Evolutionary conservation across 2,113 vertebrate genomes (phyloP), one percentile per base, ranked within the genome.

Genomic region (Sinocyclocheilus maitianheensis): DNA sequence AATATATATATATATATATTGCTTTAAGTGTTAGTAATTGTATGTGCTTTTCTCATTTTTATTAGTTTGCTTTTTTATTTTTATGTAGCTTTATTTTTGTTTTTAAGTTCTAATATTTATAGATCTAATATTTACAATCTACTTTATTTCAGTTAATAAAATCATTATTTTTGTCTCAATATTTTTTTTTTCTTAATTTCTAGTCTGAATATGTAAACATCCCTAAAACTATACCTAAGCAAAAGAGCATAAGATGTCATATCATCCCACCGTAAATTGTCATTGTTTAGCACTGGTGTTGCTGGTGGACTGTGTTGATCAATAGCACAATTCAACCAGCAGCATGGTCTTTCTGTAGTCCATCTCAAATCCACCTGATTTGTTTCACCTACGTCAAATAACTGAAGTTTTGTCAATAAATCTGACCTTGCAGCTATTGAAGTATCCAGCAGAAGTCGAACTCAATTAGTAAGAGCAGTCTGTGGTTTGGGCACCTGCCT

Each of bases 321-420:
- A 11, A 18, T 40, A 22, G 7, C 8, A 40, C 20, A 72, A 22
- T 72, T 72, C 20, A 71, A 37, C 34, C 67, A 37, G 67, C 67
- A 37, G 67, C 67, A n/a, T 74, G 71, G 71, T 46, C 71, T 74
- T 43, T 77, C 46, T 51, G 12, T 18, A 51, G n/a, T 37, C 8
- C 26, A 55, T 55, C 26, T 55, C 4, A 55, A 55, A 34, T 62
- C 40, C n/a, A 18, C n/a, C 37, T 65, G 20, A 79, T 43, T 79
- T 43, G 53, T 62, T 79, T 62, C 34, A 62, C 55, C 77, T 58
- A n/a, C 9, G 58, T 63, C 78, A 65, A 81, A 81, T 81, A 43
- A 65, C 60, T 67, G 60, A 81, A 30, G 79, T 40, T 72, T 37
- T 30, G 26, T 71, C 48, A 72, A 72, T 72, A 83, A 53, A 71